Conservation (phyloP, 2,797 vertebrate species). For the Taenioides sp. region DNA sequence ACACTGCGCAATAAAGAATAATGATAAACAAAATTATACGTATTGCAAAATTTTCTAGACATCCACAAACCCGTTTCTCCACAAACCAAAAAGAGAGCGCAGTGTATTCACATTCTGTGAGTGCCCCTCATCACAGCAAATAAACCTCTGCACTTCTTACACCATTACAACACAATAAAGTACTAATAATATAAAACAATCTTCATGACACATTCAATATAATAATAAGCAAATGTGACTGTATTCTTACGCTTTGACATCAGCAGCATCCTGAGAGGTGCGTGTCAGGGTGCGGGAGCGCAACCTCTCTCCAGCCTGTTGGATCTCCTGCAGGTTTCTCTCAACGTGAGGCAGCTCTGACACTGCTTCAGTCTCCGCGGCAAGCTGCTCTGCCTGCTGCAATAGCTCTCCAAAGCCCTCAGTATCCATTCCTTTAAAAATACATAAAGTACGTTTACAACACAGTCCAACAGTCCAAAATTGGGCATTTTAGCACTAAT, state of each 20-base stretch:
- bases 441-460: background rate
- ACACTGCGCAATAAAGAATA: too few relatives aligned
- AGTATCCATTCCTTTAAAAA: conserved; percentile 81
- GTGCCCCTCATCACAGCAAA: too few relatives aligned
- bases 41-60: background rate
- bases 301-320: conserved; percentile 93
- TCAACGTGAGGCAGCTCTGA: conserved; percentile 95
- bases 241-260: conserved; percentile 94
- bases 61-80: background rate
- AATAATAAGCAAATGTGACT: background rate
- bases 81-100: background rate
- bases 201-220: background rate
- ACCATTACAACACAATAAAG: too few relatives aligned
- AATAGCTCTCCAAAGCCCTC: conserved; percentile 96
- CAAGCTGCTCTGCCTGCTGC: conserved; percentile 97
- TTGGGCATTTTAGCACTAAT: background rate
- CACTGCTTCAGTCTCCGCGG: conserved; percentile 94
- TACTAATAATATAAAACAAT: background rate
- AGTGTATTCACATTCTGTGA: background rate
- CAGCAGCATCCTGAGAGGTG: conserved; percentile 93
- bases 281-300: conserved; percentile 92
- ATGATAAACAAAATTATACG: background rate
- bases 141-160: too few relatives aligned
- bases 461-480: background rate
- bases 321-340: conserved; percentile 95